phyloP scores from a whole-genome alignment of 1,140 invertebrate species.

The Pachypsylla venusta region DNA sequence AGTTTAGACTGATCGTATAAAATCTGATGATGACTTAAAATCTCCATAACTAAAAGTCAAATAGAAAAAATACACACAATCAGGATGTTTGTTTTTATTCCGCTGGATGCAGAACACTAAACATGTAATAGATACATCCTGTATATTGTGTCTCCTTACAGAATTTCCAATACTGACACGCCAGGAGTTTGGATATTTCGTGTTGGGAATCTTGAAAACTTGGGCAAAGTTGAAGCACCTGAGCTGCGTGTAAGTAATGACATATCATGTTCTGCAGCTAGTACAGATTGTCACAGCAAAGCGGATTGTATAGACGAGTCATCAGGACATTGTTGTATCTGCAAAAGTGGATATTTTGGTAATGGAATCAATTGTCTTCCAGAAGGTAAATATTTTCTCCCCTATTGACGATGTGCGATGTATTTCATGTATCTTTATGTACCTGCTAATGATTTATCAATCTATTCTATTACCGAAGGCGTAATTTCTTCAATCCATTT shows the following conservation, averaged over 20 bases:
- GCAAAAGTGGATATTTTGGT: conserved; percentile 63
- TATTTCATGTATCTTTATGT: too few relatives aligned
- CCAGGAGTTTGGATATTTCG: conserved; percentile 72
- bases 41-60: too few relatives aligned
- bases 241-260: conserved; percentile 33
- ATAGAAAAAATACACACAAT: too few relatives aligned
- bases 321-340: conserved; percentile 76
- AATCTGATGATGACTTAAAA: too few relatives aligned
- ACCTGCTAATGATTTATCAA: too few relatives aligned
- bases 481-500: too few relatives aligned
- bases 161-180: conserved; percentile 65
- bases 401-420: too few relatives aligned
- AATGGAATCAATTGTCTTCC: conserved; percentile 80
- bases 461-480: too few relatives aligned
- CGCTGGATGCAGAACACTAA: too few relatives aligned
- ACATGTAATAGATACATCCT: too few relatives aligned
- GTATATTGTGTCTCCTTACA: conserved; percentile 35
- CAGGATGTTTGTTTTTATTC: too few relatives aligned
- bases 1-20: too few relatives aligned
- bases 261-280: conserved; percentile 37
- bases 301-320: conserved; percentile 68
- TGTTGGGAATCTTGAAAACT: conserved; percentile 46
- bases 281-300: conserved; percentile 59
- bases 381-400: conserved; percentile 39
- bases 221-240: conserved; percentile 47